phyloP scores from a whole-genome alignment of 1,140 invertebrate genomes.

The Lepidostoma basale region DNA sequence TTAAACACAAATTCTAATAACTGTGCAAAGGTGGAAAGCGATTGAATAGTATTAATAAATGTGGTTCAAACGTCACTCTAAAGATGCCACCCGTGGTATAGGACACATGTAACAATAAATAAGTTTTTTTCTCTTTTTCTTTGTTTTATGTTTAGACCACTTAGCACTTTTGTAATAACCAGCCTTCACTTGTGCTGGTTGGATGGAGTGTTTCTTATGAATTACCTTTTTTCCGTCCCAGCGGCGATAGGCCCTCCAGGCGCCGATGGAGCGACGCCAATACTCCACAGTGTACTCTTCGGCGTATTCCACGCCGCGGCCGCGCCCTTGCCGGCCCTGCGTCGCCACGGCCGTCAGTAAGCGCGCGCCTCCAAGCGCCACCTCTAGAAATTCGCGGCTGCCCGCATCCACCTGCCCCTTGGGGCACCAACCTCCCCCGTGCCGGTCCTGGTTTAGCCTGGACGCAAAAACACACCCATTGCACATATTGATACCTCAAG shows the following conservation, averaged over 20 bases:
- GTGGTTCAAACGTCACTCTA: constrained; percentile 63
- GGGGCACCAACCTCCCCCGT: constrained; percentile 87
- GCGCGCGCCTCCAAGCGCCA: constrained; percentile 66
- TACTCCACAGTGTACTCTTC: constrained; percentile 80
- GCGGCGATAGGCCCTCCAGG: constrained; percentile 70
- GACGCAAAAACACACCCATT: too few relatives aligned
- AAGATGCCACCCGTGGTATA: too few relatives aligned
- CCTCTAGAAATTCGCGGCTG: constrained; percentile 76
- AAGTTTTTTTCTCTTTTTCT: too few relatives aligned
- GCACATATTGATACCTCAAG: too few relatives aligned
- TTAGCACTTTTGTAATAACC: too few relatives aligned
- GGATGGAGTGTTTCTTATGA: too few relatives aligned
- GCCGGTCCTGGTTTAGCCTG: constrained; percentile 74
- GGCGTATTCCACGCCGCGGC: constrained; percentile 77
- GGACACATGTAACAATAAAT: too few relatives aligned
- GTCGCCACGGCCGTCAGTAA: constrained; percentile 77
- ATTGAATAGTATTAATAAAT: not conserved
- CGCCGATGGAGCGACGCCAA: constrained; percentile 65
- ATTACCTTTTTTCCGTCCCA: constrained; percentile 68
- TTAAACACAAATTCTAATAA: too few relatives aligned
- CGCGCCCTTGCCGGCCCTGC: constrained; percentile 81
- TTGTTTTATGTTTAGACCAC: too few relatives aligned
- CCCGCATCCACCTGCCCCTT: constrained; percentile 70
- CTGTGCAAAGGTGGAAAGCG: too few relatives aligned
- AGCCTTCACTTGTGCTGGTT: too few relatives aligned